Evolutionary conservation across 2,797 vertebrate genomes (phyloP), one percentile per base, ranked within the genome.

Genomic region (Rhinella marina): DNA sequence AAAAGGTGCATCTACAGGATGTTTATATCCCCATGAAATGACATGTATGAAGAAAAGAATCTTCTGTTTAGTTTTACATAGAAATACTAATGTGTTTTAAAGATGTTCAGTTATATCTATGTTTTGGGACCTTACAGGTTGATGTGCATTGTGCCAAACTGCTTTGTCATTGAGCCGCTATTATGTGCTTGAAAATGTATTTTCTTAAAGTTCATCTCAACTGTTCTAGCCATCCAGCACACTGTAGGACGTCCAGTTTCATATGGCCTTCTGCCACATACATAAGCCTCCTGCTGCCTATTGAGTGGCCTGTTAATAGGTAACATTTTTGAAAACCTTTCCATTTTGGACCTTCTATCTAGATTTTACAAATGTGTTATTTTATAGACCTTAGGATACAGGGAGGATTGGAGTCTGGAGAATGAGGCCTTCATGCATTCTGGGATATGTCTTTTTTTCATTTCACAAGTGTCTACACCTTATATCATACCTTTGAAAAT

Each of bases 121-220:
- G 64, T 70, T 72, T 8, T 54, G 17, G 76, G 76, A 68, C 76
- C 41, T 62, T 52, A 84, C 61, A 52, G 23, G 27, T 17, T 27
- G 64, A 82, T 84, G 88, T 89, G 88, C 88, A 73, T 83, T 9
- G 88, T 89, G 88, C 88, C 88, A 89, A 89, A 89, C 76, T 78
- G 57, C 84, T 78, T 88, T 62, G 81, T 83, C 72, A 83, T 77
- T 79, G 68, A 82, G 88, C 84, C 86, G 88, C 88, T 86, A 83
- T 48, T 83, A 61, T 52, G 66, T 62, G 57, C 82, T 86, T 78
- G 14, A 32, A 41, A 25, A 83, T 80, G 29, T 76, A 32, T 81
- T 80, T 84, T 17, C 66, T 21, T 54, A 19, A 80, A 23, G 57
- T 50, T 52, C 57, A 62, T 81, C 29, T 41, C 3, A 5, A 54